phyloP scores from a whole-genome alignment of 2,113 vertebrate genomes.

The Dasypus novemcinctus region DNA sequence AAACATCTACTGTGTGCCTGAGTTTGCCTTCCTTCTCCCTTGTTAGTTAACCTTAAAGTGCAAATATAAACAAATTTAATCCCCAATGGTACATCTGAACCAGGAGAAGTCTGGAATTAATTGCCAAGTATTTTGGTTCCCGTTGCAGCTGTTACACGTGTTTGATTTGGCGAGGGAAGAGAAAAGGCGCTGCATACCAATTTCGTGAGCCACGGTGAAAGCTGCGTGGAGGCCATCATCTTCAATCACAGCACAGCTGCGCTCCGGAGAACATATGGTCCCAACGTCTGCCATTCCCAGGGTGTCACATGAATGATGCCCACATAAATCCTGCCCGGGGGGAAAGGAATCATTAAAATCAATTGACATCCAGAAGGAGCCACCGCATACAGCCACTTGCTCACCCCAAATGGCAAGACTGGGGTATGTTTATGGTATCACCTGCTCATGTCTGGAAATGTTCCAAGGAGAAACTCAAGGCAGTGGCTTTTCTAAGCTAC shows the following conservation, averaged over 20 bases:
- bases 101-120: constrained; percentile 88
- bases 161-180: constrained; percentile 88
- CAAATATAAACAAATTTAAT: constrained; percentile 82
- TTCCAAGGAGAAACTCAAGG: constrained; percentile 22
- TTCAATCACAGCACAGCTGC: constrained; percentile 99
- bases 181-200: constrained; percentile 90
- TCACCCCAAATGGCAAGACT: constrained; percentile 44
- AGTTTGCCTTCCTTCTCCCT: constrained; percentile 78
- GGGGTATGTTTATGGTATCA: constrained; percentile 47
- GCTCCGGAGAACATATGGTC: constrained; percentile 97
- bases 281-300: constrained; percentile 99
- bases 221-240: constrained; percentile 98
- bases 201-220: constrained; percentile 98
- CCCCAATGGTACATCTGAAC: constrained; percentile 77
- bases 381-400: constrained; percentile 54
- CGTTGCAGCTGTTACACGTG: constrained; percentile 87
- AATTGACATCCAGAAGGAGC: constrained; percentile 69
- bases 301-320: constrained; percentile 98
- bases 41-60: constrained; percentile 82
- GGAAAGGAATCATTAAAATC: constrained; percentile 76
- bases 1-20: constrained; percentile 78
- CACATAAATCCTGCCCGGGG: constrained; percentile 94
- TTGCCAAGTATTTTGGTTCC: constrained; percentile 85
- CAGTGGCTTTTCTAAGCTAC: not conserved
- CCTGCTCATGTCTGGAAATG: constrained; percentile 56